These are phyloP conservation scores for Zaprionus inermis DNA, from an alignment of 1,140 invertebrate species.

Conservation along the genomic window DNA sequence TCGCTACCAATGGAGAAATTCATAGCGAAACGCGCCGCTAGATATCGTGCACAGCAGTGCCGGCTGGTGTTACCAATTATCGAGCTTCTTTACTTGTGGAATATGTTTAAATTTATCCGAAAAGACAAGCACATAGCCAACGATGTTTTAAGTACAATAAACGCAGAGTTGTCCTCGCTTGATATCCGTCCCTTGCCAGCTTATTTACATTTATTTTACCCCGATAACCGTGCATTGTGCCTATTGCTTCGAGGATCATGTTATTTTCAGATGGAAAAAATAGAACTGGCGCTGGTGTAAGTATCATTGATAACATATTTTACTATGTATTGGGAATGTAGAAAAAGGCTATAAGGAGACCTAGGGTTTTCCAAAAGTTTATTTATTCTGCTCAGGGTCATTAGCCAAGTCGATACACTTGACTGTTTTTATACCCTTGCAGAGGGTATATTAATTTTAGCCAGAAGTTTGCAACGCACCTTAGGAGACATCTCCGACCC, in stretches of 20 bases:
- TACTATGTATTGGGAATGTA: no score
- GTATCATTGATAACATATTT: no score
- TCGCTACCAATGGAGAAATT: conserved; percentile 99
- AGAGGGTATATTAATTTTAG: no score
- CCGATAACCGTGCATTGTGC: conserved; percentile 92
- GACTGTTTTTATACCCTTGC: no score
- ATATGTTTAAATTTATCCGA: conserved; percentile 94
- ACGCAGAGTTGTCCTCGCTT: conserved; percentile 85
- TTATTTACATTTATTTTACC: conserved; percentile 85
- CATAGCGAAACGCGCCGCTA: conserved; percentile 92
- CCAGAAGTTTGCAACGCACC: no score
- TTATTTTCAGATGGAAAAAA: conserved; percentile 89
- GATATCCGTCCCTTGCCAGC: not conserved
- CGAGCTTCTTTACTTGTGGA: conserved; percentile 97
- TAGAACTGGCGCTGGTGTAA: conserved; percentile 89
- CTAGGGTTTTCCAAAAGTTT: no score
- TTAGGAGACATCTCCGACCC: no score
- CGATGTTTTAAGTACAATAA: conserved; percentile 89
- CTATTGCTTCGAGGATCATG: conserved; percentile 93
- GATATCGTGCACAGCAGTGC: conserved; percentile 91
- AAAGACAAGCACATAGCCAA: conserved; percentile 89
- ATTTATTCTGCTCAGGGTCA: no score
- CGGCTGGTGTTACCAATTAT: conserved; percentile 91
- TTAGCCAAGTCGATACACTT: no score
- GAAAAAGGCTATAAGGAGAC: no score